Evolutionary conservation across 2,797 vertebrate genomes (phyloP).

Genomic region (Vultur gryphus): DNA sequence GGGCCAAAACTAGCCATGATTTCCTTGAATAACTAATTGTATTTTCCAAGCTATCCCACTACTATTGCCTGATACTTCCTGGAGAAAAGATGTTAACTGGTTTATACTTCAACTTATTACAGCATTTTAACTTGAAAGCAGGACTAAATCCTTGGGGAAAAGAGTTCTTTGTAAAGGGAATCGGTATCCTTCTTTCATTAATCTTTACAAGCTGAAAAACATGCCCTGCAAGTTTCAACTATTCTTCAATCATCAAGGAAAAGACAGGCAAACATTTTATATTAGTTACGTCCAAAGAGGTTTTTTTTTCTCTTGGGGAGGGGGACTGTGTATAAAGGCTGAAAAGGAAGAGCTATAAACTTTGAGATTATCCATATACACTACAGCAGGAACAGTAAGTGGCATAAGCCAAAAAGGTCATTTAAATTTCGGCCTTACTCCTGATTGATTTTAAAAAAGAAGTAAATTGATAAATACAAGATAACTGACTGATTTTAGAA

Average conservation of each 20-base stretch:
- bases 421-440: neutral
- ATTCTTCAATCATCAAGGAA: neutral
- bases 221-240: neutral
- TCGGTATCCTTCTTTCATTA: neutral
- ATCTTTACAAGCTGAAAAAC: neutral
- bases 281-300: neutral
- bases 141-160: neutral
- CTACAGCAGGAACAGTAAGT: neutral
- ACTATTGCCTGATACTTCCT: neutral
- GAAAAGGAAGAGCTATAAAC: neutral
- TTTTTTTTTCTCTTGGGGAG: neutral
- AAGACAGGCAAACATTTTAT: neutral
- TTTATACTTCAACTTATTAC: neutral
- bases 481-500: neutral
- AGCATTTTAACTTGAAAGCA: neutral
- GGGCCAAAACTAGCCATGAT: neutral
- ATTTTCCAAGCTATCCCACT: neutral
- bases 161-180: neutral
- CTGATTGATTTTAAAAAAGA: fast-evolving
- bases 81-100: neutral
- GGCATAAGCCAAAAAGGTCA: neutral
- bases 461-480: neutral
- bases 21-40: neutral
- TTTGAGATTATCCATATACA: neutral
- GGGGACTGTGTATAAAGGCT: neutral